Evolutionary conservation across 53 echinoderm and acorn worm species (phyloP).

Genomic region (Zoroaster sp.): DNA sequence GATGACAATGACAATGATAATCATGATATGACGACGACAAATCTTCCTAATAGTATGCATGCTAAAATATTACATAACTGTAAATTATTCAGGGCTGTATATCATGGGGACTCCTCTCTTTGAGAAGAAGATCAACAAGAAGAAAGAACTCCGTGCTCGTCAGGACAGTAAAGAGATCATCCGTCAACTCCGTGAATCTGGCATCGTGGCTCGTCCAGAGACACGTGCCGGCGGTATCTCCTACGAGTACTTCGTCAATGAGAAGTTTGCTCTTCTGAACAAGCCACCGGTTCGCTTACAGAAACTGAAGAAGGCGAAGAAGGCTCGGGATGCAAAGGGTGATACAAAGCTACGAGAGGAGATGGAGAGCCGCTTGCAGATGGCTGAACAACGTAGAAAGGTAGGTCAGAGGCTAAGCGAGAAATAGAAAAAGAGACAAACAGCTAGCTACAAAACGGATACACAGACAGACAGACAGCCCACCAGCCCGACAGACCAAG

Average conservation of each 20-base stretch:
- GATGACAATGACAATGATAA: too few species aligned
- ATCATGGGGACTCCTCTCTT: conserved; percentile 14
- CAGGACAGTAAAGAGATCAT: conserved; percentile 27
- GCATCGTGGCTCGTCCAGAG: conserved; percentile 48
- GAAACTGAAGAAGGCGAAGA: conserved; percentile 41
- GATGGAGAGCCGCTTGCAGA: conserved; percentile 17
- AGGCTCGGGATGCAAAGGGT: background rate
- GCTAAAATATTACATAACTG: too few species aligned
- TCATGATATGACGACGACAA: too few species aligned
- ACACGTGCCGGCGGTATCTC: conserved; percentile 18
- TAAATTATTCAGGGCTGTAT: background rate
- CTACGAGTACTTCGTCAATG: conserved; percentile 48
- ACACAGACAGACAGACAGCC: too few species aligned
- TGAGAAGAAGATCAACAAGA: conserved; percentile 26
- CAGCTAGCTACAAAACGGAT: too few species aligned
- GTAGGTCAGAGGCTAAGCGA: background rate
- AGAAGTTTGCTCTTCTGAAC: conserved; percentile 14
- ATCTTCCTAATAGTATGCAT: too few species aligned
- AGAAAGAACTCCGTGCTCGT: conserved; percentile 2
- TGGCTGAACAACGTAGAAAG: conserved; percentile 29
- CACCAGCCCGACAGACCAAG: too few species aligned
- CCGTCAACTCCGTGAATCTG: conserved; percentile 21
- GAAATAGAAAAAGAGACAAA: background rate
- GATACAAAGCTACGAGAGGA: conserved; percentile 32
- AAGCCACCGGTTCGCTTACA: conserved; percentile 29